Base-by-base conservation (phyloP, 1,140 invertebrate genomes). In the Drosophila ercepeae region DNA sequence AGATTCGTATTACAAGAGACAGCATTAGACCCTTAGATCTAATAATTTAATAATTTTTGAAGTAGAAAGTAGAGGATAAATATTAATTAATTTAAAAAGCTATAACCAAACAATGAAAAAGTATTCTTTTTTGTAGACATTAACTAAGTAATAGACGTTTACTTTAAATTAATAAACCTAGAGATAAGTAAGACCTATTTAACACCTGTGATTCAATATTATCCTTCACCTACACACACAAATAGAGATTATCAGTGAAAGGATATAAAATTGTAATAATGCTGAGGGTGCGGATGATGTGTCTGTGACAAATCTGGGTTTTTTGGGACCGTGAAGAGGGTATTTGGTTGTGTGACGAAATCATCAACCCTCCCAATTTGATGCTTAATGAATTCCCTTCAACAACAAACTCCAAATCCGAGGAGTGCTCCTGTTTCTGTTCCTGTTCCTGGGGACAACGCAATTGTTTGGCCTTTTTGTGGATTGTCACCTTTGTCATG, bases 401-500 rank as follows among this genome's bases (percentile, higher is more conserved):
- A 76, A 58, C 49, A 81, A 52, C 65, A 78, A 74, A 45, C 64
- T 55, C 54, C n/a, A n/a, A 79, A 51, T 64, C 48, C 52, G 69
- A 75, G 51, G 48, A 77, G 55, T 73, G 78, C 52, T 79, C 55
- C 44, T 78, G 58, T 55, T 69, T 53, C 51, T 61, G 60, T 41
- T 53, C 55, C 55, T 73, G 41, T 32, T 32, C 29, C 29, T 32
- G 29, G 29, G 67, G 52, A 51, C 60, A 84, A 61, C 78, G 69
- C 64, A 71, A 78, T 88, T 88, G 83, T 88, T 88, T 78, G 74
- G 74, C 83, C 82, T 88, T 82, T 88, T 88, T 88, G 82, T 88
- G 83, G 82, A 67, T 88, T 88, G 82, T 88, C 82, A 88, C 82
- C 82, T 88, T 88, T 88, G 83, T 88, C 82, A 68, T 82, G 77